Conservation (phyloP, 1,140 invertebrate genomes). For the Magallana ariakensis region DNA sequence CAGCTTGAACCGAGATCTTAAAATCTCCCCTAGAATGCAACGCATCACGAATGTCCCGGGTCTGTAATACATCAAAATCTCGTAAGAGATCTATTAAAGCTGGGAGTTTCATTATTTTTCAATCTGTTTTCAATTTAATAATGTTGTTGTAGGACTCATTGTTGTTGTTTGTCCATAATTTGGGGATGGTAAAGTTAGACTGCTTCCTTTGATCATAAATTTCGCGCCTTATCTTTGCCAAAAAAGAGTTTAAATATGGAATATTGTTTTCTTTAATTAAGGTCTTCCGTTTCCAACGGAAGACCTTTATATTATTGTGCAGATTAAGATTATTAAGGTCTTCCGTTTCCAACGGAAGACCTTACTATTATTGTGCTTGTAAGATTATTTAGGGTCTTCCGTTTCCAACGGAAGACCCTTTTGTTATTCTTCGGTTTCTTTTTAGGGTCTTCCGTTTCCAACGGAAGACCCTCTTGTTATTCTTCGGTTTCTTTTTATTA, state of each 20-base stretch:
- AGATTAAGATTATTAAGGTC: no score
- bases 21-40: slow-evolving; percentile 43
- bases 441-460: no score
- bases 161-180: slow-evolving; percentile 46
- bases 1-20: neutral
- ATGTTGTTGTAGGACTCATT: slow-evolving; percentile 47
- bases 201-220: neutral
- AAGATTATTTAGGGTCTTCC: no score
- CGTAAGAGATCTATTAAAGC: slow-evolving; percentile 44
- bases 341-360: no score
- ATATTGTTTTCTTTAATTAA: slow-evolving; percentile 5
- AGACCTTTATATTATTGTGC: no score
- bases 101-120: slow-evolving; percentile 41
- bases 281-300: no score
- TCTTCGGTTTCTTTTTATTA: no score
- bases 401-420: no score
- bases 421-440: no score
- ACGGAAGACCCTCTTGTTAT: no score
- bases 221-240: neutral
- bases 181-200: neutral
- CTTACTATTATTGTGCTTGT: no score
- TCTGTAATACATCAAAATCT: slow-evolving; percentile 9
- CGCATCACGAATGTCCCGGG: neutral
- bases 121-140: slow-evolving; percentile 44
- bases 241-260: neutral